These are phyloP conservation scores for Scomber japonicus DNA, from an alignment of 2,113 vertebrate genomes.

Conservation along the genomic window DNA sequence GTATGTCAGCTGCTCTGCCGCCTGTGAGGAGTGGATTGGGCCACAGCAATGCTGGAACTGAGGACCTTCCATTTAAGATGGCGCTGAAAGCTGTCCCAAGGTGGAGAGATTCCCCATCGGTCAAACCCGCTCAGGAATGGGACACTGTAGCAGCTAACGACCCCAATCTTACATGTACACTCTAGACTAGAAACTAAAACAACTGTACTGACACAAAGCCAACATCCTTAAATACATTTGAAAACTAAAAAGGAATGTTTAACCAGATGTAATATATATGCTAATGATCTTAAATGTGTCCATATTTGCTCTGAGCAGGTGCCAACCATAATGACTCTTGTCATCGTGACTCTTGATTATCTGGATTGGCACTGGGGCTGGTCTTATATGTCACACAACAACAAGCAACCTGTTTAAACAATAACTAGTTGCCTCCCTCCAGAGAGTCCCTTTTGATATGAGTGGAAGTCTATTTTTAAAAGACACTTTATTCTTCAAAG, in stretches of 20 bases:
- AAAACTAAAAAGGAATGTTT: not conserved
- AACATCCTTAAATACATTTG: not conserved
- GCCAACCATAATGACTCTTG: constrained; percentile 36
- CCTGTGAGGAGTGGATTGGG: constrained; percentile 51
- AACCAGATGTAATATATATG: constrained; percentile 19
- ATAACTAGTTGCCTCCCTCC: constrained; percentile 54
- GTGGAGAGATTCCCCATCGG: constrained; percentile 76
- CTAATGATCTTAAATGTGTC: constrained; percentile 16
- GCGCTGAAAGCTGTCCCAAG: constrained; percentile 76
- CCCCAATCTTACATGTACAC: constrained; percentile 13
- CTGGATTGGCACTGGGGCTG: constrained; percentile 18
- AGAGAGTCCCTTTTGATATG: constrained; percentile 75
- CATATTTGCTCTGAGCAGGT: constrained; percentile 58
- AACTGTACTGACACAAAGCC: constrained; percentile 6
- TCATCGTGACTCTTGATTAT: constrained; percentile 6
- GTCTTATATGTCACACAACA: constrained; percentile 72
- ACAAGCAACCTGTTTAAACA: constrained; percentile 79
- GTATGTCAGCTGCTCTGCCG: constrained; percentile 80
- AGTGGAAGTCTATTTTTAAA: constrained; percentile 69
- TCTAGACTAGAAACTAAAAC: constrained; percentile 5
- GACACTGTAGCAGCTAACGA: constrained; percentile 59
- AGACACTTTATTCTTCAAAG: constrained; percentile 83
- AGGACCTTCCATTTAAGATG: constrained; percentile 79
- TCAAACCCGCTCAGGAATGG: constrained; percentile 70
- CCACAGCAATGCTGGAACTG: constrained; percentile 49